phyloP scores from a whole-genome alignment of 2,888 invertebrate genomes.

The Pasiphila rectangulata region DNA sequence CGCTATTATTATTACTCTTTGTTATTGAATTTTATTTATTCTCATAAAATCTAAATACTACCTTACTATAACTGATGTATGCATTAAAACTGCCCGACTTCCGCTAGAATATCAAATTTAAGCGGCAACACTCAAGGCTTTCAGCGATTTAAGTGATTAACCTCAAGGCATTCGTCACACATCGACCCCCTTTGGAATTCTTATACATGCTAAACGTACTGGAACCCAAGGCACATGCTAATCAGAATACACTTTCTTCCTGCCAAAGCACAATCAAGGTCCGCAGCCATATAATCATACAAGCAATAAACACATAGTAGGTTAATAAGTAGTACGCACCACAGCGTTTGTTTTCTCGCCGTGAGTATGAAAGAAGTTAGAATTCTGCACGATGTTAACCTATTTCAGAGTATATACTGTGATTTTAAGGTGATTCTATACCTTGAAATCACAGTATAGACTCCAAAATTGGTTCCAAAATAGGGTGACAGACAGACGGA shows the following conservation, averaged over 20 bases:
- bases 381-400: slow-evolving; percentile 7
- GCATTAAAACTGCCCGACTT: slow-evolving; percentile 16
- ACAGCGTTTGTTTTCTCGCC: slow-evolving; percentile 21
- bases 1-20: neutral
- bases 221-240: slow-evolving; percentile 44
- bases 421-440: too few species aligned
- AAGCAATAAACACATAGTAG: slow-evolving; percentile 19
- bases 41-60: neutral
- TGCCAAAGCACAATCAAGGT: slow-evolving; percentile 44
- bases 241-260: slow-evolving; percentile 52
- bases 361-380: slow-evolving; percentile 12
- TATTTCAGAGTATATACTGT: too few species aligned
- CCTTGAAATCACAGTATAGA: too few species aligned
- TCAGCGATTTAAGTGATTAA: slow-evolving; percentile 19
- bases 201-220: slow-evolving; percentile 27
- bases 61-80: neutral
- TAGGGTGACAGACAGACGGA: too few species aligned
- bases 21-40: neutral
- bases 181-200: slow-evolving; percentile 11
- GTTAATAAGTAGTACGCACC: slow-evolving; percentile 26
- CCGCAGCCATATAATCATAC: slow-evolving; percentile 26
- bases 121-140: slow-evolving; percentile 17
- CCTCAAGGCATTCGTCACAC: slow-evolving; percentile 23
- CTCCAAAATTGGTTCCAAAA: too few species aligned
- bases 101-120: slow-evolving; percentile 23